Evolutionary conservation across 2,113 vertebrate genomes (phyloP).

Genomic region (Oryzias javanicus): DNA sequence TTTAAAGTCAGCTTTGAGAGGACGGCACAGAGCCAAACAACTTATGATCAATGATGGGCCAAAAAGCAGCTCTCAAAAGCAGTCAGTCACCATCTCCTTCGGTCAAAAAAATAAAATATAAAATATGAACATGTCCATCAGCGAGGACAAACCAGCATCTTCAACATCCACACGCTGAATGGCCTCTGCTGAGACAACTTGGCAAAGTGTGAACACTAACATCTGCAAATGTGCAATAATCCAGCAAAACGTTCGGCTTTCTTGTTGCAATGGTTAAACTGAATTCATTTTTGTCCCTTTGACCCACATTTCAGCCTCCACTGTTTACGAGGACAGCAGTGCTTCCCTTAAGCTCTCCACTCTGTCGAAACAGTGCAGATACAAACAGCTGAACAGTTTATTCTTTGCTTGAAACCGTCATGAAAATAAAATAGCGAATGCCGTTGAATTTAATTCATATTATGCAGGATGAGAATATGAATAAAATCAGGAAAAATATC

Average conservation of each 20-base stretch:
- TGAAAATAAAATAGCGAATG: not conserved
- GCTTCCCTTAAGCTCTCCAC: not conserved
- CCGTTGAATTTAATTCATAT: constrained; percentile 16
- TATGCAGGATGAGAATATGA: constrained; percentile 2
- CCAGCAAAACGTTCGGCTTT: not conserved
- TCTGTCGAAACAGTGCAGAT: not conserved
- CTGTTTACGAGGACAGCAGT: not conserved
- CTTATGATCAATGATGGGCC: not conserved
- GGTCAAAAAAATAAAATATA: not conserved
- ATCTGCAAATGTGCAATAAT: not conserved
- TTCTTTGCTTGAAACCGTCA: constrained; percentile 1
- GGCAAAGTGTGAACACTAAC: constrained; percentile 33
- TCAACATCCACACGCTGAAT: constrained; percentile 16
- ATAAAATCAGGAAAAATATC: constrained; percentile 30
- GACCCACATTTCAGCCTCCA: constrained; percentile 5
- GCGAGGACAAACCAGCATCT: constrained; percentile 6
- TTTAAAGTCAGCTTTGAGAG: constrained; percentile 4
- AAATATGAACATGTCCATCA: constrained; percentile 3
- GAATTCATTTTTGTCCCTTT: constrained; percentile 3
- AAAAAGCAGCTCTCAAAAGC: constrained; percentile 1
- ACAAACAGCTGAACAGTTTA: not conserved
- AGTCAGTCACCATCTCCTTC: constrained; percentile 3
- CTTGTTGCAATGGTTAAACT: constrained; percentile 20
- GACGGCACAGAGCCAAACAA: constrained; percentile 3
- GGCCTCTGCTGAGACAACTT: constrained; percentile 38